A percentile compares a stretch with the other conserved stretches of the same genome.
These are phyloP conservation scores for Tangara arthus DNA, from an alignment of 2,797 vertebrate species.

Conservation along the genomic window DNA sequence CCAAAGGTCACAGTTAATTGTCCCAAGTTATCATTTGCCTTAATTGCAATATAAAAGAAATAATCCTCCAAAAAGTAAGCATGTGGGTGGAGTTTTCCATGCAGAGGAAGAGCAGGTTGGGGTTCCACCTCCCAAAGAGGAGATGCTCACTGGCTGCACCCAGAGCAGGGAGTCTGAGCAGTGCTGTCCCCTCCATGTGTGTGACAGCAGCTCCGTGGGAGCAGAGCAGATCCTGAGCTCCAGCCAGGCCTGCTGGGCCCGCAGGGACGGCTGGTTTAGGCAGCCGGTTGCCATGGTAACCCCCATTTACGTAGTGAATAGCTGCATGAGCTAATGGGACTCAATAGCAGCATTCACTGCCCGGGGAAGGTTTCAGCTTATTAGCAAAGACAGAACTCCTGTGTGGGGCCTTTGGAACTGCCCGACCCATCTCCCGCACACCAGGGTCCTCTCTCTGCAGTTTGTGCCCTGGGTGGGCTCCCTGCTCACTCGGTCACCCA, in stretches of 20 bases:
- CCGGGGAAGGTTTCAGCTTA: not conserved
- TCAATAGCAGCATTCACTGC: not conserved
- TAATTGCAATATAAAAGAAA: not conserved
- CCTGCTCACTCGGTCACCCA: not conserved
- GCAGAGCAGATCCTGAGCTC: not conserved
- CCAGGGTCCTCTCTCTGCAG: too few relatives aligned
- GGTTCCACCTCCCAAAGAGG: not conserved
- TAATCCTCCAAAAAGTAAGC: not conserved
- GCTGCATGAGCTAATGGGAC: not conserved
- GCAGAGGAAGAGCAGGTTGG: not conserved
- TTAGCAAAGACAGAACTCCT: not conserved
- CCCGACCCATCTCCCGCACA: not conserved
- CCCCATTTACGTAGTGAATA: not conserved
- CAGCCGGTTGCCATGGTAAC: constrained; percentile 11
- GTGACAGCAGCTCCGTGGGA: not conserved
- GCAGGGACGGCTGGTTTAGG: not conserved
- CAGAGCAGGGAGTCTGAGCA: not conserved
- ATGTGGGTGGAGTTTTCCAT: not conserved
- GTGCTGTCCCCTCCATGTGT: accelerated
- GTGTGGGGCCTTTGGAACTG: not conserved
- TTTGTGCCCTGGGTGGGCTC: accelerated
- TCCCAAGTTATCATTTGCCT: not conserved
- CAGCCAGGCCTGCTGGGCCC: not conserved
- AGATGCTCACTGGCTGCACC: accelerated
- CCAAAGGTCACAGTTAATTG: not conserved